Base-by-base conservation (phyloP, 1,140 invertebrate species). In the Drosophila orena region DNA sequence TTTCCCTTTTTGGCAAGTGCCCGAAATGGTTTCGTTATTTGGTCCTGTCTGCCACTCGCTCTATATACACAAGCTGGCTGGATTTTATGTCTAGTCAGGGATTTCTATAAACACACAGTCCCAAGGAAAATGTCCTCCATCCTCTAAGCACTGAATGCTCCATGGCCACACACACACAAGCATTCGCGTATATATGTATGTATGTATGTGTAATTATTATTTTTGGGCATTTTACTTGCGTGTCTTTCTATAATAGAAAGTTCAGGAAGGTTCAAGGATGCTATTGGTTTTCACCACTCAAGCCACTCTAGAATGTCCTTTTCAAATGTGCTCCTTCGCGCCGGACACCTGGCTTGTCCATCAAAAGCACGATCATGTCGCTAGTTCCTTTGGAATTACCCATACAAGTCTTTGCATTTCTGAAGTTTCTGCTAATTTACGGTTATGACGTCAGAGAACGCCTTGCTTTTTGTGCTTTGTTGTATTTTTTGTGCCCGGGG, bases 51-150 rank as follows among this genome's bases (percentile, higher is more conserved):
- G 50, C 20, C 37, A 35, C 35, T 37, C 35, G 11, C 12, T 38
- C 37, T 38, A 38, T 83, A 42, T 81, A 71, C 66, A 83, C 70
- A 83, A 75, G 79, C 60, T 58, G 76, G 57, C 59, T 68, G 78
- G 80, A 78, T 84, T 83, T 84, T 76, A 84, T 79, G 80, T 83
- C 80, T 84, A 84, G 64, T 62, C 73, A 75, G 81, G 75, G 80
- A 57, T 81, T 83, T 77, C 77, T 59, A 81, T 81, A 83, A 69
- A 69, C 72, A 83, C 77, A 68, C 60, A 54, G 52, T 46, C 38
- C 60, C 42, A 42, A 15, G 37, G 54, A 50, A 55, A 61, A 46
- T 54, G 61, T 54, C 52, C 55, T 42, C 30, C 49, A 35, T 35
- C 5, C 49, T 35, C 30, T 27, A 8, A 17, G 27, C 30, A 20